These are phyloP conservation scores for Dermolepida albohirtum DNA, from an alignment of 2,888 invertebrate species.

Conservation along the genomic window DNA sequence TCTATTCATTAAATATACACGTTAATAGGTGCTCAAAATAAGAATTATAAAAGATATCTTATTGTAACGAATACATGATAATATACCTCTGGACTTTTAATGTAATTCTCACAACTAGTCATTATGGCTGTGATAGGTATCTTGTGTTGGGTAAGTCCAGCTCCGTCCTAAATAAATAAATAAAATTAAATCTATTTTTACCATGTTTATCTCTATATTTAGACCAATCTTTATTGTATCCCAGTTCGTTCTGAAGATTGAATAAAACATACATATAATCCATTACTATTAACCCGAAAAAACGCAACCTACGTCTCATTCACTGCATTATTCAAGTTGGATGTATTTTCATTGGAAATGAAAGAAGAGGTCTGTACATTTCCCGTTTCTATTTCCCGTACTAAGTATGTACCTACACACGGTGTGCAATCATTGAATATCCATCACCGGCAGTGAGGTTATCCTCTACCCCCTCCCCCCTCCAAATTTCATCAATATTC, in stretches of 20 bases:
- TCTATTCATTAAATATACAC: too few species aligned
- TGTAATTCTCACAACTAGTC: too few species aligned
- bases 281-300: conserved; percentile 15
- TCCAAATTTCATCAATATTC: conserved; percentile 18
- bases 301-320: conserved; percentile 9
- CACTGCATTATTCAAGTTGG: conserved; percentile 5
- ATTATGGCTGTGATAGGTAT: too few species aligned
- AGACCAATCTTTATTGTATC: background rate
- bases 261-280: conserved; percentile 16
- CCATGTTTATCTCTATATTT: conserved; percentile 7
- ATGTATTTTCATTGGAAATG: background rate
- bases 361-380: background rate
- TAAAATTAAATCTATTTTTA: conserved; percentile 6
- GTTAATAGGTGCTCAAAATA: too few species aligned
- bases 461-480: background rate
- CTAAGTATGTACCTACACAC: background rate
- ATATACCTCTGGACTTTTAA: too few species aligned
- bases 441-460: too few species aligned
- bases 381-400: background rate
- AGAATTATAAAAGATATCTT: too few species aligned
- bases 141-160: background rate
- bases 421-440: conserved; percentile 23
- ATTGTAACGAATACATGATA: too few species aligned
- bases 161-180: conserved; percentile 3
- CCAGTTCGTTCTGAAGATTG: background rate